These are phyloP conservation scores for Sitta europaea DNA, from an alignment of 2,113 vertebrate genomes.

Conservation along the genomic window DNA sequence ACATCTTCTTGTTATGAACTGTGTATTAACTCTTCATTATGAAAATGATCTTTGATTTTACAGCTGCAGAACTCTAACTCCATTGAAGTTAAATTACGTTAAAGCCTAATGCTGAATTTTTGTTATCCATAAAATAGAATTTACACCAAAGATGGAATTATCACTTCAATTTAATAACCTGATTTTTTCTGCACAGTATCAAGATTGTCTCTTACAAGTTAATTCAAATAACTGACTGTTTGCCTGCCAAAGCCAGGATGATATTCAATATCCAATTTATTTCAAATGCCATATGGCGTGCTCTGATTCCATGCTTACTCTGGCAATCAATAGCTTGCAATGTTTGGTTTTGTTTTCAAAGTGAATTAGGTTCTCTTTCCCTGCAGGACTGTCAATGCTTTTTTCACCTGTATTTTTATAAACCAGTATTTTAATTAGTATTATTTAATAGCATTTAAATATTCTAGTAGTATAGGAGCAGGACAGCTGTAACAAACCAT, in stretches of 20 bases:
- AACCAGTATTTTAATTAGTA: not conserved
- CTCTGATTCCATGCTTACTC: not conserved
- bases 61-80: not conserved
- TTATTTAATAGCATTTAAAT: not conserved
- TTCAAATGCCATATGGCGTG: not conserved
- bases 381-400: not conserved
- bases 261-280: conserved; percentile 16
- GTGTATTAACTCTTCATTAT: not conserved
- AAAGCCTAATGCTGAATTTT: not conserved
- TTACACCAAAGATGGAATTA: not conserved
- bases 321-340: not conserved
- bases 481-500: not conserved
- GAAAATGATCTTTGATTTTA: not conserved
- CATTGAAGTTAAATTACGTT: not conserved
- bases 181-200: not conserved
- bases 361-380: not conserved
- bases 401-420: not conserved
- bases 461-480: not conserved
- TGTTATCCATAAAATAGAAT: not conserved
- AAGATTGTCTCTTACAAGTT: not conserved
- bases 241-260: not conserved
- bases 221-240: not conserved
- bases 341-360: conserved; percentile 32
- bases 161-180: not conserved
- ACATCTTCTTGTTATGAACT: not conserved